phyloP scores from a whole-genome alignment of 2,797 vertebrate genomes.

The Amphiprion clarkii region DNA sequence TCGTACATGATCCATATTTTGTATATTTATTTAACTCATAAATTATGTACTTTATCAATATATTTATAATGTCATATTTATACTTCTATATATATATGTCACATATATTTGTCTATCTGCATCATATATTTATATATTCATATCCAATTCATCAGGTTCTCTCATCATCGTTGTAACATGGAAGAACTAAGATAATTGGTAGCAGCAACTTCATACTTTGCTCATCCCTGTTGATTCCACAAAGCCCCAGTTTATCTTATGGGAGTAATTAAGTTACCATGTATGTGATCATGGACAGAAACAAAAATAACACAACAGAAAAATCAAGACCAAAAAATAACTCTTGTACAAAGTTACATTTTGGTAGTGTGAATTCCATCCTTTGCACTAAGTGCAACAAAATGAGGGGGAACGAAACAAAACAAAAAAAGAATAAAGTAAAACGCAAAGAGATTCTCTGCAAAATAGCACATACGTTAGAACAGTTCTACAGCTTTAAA shows the following conservation, averaged over 20 bases:
- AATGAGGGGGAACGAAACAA: slow-evolving; percentile 40
- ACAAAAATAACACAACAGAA: slow-evolving; percentile 67
- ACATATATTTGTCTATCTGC: slow-evolving; percentile 73
- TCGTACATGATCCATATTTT: slow-evolving; percentile 69
- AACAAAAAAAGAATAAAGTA: slow-evolving; percentile 57
- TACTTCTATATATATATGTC: slow-evolving; percentile 74
- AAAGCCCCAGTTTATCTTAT: slow-evolving; percentile 87
- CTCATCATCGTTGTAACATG: slow-evolving; percentile 81
- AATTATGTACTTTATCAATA: slow-evolving; percentile 68
- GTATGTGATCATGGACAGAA: slow-evolving; percentile 77
- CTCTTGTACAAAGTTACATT: slow-evolving; percentile 79
- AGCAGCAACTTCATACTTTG: slow-evolving; percentile 99
- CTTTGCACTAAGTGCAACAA: slow-evolving; percentile 88
- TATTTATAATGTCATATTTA: slow-evolving; percentile 67
- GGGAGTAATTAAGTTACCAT: slow-evolving; percentile 85
- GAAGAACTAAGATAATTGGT: slow-evolving; percentile 91
- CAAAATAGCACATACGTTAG: slow-evolving; percentile 87
- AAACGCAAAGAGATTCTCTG: slow-evolving; percentile 84
- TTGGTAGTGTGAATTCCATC: slow-evolving; percentile 82
- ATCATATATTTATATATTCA: slow-evolving; percentile 65
- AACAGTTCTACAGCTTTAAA: slow-evolving; percentile 94
- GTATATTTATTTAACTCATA: slow-evolving; percentile 65
- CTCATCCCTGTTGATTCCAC: slow-evolving; percentile 99
- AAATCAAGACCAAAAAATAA: slow-evolving; percentile 68
- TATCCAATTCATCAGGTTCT: slow-evolving; percentile 76